These are phyloP conservation scores for Drosophila subsilvestris DNA, from an alignment of 2,888 invertebrate genomes.

Conservation along the genomic window DNA sequence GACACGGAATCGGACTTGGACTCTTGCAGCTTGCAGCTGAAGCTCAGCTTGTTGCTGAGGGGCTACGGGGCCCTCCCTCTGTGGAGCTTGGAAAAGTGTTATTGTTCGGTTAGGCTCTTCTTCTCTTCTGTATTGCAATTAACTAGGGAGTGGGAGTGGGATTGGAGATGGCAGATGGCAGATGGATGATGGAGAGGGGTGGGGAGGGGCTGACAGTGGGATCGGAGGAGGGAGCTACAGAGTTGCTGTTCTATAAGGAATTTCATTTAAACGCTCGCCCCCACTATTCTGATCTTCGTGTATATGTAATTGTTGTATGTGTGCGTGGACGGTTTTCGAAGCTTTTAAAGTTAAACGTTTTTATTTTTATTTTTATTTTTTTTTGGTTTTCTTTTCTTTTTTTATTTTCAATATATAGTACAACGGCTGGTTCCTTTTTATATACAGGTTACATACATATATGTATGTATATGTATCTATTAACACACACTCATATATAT, in stretches of 20 bases:
- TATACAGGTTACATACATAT: slow-evolving; percentile 22
- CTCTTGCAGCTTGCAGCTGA: no score
- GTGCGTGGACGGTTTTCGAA: slow-evolving; percentile 83
- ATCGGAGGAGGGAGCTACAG: slow-evolving; percentile 3
- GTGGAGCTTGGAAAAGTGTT: slow-evolving; percentile 25
- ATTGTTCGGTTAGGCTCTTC: slow-evolving; percentile 15
- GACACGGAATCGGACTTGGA: not conserved
- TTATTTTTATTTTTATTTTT: slow-evolving; percentile 29
- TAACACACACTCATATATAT: slow-evolving; percentile 5
- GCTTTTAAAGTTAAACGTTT: slow-evolving; percentile 67
- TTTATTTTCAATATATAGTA: slow-evolving; percentile 28
- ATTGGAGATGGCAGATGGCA: not conserved
- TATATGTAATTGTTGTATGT: slow-evolving; percentile 46
- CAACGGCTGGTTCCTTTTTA: slow-evolving; percentile 16
- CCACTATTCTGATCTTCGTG: slow-evolving; percentile 9
- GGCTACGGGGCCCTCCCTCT: slow-evolving; percentile 15
- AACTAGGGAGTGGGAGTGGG: not conserved
- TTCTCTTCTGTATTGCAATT: slow-evolving; percentile 29
- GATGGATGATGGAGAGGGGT: not conserved
- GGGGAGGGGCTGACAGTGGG: not conserved
- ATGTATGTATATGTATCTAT: slow-evolving; percentile 19
- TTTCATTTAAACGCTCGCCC: slow-evolving; percentile 64
- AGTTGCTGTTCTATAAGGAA: slow-evolving; percentile 61
- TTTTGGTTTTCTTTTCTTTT: slow-evolving; percentile 11
- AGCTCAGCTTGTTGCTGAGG: not conserved